These are phyloP conservation scores for Sebastes hubbsi DNA, from an alignment of 2,797 vertebrate genomes.

Conservation along the genomic window DNA sequence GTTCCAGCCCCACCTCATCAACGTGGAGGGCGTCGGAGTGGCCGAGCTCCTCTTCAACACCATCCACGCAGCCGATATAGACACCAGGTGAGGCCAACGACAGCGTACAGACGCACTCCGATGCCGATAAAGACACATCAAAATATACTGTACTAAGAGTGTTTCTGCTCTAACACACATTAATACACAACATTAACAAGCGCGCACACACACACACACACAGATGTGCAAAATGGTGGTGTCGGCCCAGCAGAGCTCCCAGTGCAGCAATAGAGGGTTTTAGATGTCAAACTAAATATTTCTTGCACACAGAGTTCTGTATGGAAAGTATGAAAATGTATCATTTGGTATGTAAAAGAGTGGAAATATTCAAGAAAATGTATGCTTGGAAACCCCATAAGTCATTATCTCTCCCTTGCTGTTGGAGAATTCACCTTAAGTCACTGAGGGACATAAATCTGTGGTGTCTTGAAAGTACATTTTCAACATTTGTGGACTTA, in stretches of 20 bases:
- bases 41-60: slow-evolving; percentile 99
- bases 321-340: slow-evolving; percentile 27
- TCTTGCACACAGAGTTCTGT: background rate
- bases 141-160: background rate
- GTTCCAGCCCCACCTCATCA: slow-evolving; percentile 99
- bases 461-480: background rate
- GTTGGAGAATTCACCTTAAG: background rate
- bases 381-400: background rate
- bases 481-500: background rate
- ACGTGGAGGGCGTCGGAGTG: slow-evolving; percentile 97
- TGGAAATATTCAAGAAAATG: background rate
- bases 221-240: background rate
- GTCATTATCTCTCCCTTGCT: background rate
- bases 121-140: background rate
- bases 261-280: background rate
- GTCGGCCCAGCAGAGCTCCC: background rate
- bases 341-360: background rate
- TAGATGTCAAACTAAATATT: slow-evolving; percentile 14
- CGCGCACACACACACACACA: background rate
- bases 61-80: slow-evolving; percentile 98
- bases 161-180: background rate
- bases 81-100: slow-evolving; percentile 88
- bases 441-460: background rate
- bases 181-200: background rate
- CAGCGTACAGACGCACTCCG: background rate